phyloP scores from a whole-genome alignment of 37 sponge, comb jelly and placozoan species.

The Bolinopsis microptera region DNA sequence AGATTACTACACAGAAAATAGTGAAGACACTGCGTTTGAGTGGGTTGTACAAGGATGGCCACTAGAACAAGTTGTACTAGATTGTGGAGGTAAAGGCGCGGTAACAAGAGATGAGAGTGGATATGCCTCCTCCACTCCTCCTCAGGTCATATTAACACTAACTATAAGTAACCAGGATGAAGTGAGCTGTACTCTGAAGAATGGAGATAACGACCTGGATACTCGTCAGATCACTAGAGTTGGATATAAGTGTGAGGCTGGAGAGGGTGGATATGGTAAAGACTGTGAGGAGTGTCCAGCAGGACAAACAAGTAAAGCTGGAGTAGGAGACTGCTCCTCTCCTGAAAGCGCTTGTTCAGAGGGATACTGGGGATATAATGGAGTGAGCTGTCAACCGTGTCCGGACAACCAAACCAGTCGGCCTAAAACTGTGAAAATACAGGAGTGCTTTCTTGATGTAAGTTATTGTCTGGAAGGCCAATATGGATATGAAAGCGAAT shows the following conservation, averaged over 20 bases:
- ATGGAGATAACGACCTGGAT: not conserved
- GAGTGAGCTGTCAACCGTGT: no score
- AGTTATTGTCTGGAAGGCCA: not conserved
- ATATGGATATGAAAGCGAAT: not conserved
- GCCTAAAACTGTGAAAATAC: no score
- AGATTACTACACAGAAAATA: not conserved
- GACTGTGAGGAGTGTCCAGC: not conserved
- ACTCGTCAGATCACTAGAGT: not conserved
- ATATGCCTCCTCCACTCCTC: not conserved
- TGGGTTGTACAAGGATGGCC: not conserved
- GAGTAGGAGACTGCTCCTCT: not conserved
- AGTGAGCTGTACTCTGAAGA: not conserved
- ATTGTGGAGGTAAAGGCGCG: not conserved
- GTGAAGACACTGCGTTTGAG: not conserved
- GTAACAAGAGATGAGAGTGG: not conserved
- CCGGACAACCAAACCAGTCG: no score
- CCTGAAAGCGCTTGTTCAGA: not conserved
- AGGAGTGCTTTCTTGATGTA: not conserved
- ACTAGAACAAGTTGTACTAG: not conserved
- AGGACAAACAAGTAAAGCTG: not conserved
- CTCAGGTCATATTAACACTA: not conserved
- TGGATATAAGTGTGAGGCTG: not conserved
- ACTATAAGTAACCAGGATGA: not conserved
- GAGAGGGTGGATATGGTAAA: not conserved
- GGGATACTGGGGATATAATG: not conserved